phyloP scores from a whole-genome alignment of 53 echinoderm and acorn worm species.

The Henricia sp. region DNA sequence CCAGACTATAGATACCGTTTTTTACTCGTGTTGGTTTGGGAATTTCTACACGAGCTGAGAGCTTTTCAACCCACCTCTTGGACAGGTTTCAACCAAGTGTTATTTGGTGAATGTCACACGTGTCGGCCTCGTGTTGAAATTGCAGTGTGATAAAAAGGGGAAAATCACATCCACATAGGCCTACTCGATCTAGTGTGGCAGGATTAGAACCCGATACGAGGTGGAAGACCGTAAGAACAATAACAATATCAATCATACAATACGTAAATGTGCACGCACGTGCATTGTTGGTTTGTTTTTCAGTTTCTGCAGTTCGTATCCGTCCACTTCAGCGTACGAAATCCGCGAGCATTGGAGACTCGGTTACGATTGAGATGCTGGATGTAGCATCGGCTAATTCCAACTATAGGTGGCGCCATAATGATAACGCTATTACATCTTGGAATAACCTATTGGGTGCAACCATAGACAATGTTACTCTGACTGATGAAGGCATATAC shows the following conservation, averaged over 20 bases:
- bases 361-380: not conserved
- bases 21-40: not conserved
- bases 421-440: not conserved
- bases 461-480: not conserved
- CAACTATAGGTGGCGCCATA: not conserved
- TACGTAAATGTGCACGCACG: not conserved
- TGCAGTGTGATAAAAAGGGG: no score
- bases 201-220: no score
- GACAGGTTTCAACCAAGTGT: no score
- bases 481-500: conserved; percentile 28
- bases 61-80: no score
- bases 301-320: not conserved
- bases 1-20: not conserved
- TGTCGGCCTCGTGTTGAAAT: no score
- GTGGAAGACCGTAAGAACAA: not conserved
- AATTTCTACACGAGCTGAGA: no score
- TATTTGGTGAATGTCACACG: no score
- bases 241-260: not conserved
- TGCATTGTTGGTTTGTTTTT: not conserved
- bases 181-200: no score
- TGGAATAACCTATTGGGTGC: conserved; percentile 14
- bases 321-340: not conserved
- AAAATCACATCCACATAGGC: no score
- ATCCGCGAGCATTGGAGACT: conserved; percentile 7
- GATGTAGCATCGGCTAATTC: not conserved